phyloP scores from a whole-genome alignment of 2,797 vertebrate species.

The Phalanger gymnotis region DNA sequence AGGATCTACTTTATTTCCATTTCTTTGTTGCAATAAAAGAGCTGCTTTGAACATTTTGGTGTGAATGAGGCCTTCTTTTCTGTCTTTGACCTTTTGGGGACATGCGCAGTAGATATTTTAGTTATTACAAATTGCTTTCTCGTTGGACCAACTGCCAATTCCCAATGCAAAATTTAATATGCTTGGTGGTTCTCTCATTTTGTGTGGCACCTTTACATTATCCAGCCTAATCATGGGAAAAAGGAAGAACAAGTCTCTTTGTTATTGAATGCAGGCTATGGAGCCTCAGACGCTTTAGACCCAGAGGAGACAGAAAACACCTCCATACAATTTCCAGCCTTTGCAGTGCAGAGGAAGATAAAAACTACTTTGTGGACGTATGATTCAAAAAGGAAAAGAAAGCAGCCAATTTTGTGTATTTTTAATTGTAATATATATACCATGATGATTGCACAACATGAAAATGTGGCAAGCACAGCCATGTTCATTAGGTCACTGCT shows the following conservation, averaged over 20 bases:
- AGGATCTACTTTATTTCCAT: background rate
- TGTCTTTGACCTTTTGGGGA: background rate
- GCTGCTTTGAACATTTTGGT: background rate
- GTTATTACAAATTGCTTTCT: background rate
- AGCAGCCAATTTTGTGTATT: background rate
- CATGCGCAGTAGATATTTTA: background rate
- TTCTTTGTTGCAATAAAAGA: background rate
- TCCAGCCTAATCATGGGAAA: background rate
- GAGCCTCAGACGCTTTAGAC: background rate
- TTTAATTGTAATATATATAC: background rate
- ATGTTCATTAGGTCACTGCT: background rate
- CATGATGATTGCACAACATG: background rate
- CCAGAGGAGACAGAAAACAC: background rate
- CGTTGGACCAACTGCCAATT: background rate
- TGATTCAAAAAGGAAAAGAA: background rate
- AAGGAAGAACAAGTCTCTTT: background rate
- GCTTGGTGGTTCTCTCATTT: background rate
- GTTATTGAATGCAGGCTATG: background rate
- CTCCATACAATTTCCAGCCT: background rate
- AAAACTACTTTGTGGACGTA: background rate
- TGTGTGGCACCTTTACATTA: background rate
- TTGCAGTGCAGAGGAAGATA: background rate
- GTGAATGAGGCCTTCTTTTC: background rate
- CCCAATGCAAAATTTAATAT: background rate
- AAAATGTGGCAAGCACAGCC: background rate